Conservation (phyloP, 2,113 vertebrate genomes). For the Bos taurus region ARS-UCD2.0 NC_037336.1:10190501-10191000, state of each 20-base stretch:
- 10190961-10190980: conserved; percentile 27
- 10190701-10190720: conserved; percentile 61
- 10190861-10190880: conserved; percentile 37
- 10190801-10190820: conserved; percentile 19
- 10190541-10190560: background rate
- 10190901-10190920: conserved; percentile 36
- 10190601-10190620: background rate
- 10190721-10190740: conserved; percentile 35
- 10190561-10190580: background rate
- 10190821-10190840: conserved; percentile 39
- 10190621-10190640: conserved; percentile 50
- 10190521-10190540: background rate
- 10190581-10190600: conserved; percentile 12
- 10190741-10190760: conserved; percentile 47
- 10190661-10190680: conserved; percentile 59
- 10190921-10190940: conserved; percentile 46
- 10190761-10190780: conserved; percentile 40
- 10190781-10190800: conserved; percentile 63
- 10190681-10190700: conserved; percentile 52
- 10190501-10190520: background rate
- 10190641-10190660: conserved; percentile 23
- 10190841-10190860: conserved; percentile 59
- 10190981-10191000: conserved; percentile 36
- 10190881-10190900: background rate
- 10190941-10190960: conserved; percentile 35